phyloP scores from a whole-genome alignment of 1,140 invertebrate species.

The Lepidotrigona ventralis region DNA sequence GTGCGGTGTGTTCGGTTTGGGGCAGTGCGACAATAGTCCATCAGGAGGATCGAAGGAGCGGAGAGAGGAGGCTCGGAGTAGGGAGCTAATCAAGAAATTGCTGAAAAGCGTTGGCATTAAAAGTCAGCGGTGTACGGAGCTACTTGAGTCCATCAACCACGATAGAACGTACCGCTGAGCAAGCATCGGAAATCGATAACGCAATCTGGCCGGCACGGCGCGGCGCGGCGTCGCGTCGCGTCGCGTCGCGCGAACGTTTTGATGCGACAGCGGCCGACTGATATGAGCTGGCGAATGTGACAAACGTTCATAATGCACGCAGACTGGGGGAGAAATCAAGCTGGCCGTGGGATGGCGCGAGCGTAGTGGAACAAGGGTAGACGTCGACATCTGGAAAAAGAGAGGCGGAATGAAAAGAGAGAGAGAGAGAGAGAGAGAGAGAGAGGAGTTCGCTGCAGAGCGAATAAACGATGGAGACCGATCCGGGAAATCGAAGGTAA shows the following conservation, averaged over 20 bases:
- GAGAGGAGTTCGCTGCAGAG: neutral
- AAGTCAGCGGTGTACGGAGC: conserved; percentile 17
- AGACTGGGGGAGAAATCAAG: neutral
- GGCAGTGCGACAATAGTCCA: neutral
- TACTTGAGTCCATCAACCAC: conserved; percentile 37
- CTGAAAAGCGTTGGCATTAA: conserved; percentile 22
- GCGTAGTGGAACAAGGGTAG: neutral
- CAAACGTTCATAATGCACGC: conserved; percentile 62
- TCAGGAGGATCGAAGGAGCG: neutral
- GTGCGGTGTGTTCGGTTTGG: neutral
- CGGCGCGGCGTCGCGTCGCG: no score
- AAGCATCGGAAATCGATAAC: conserved; percentile 63
- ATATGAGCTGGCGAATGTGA: conserved; percentile 58
- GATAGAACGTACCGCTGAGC: conserved; percentile 42
- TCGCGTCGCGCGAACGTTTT: conserved; percentile 52
- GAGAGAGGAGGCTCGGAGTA: neutral
- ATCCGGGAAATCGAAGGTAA: neutral
- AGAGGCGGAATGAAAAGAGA: no score
- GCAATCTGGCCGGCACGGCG: conserved; percentile 43
- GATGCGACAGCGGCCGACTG: conserved; percentile 53
- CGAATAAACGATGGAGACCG: neutral
- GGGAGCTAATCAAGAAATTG: conserved; percentile 25
- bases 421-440: no score
- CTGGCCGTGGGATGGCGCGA: neutral
- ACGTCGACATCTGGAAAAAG: no score